Evolutionary conservation across 2,888 invertebrate species (phyloP).

Genomic region (Philonicus albiceps): DNA sequence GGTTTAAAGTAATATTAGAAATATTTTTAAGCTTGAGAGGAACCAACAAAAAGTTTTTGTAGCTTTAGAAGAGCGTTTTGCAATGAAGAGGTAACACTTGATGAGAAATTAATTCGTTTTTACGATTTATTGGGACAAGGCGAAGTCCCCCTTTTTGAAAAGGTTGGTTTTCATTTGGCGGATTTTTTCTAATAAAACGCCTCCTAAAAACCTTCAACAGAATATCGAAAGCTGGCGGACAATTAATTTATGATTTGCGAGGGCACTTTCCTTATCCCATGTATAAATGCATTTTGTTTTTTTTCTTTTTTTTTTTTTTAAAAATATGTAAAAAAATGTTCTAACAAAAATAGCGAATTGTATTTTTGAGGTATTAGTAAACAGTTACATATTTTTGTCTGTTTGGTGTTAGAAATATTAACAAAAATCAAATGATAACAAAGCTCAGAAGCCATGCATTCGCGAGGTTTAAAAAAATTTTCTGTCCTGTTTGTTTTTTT

Average conservation of each 20-base stretch:
- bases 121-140: slow-evolving; percentile 48
- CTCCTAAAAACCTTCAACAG: slow-evolving; percentile 11
- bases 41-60: not conserved
- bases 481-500: not conserved
- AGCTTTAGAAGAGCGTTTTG: slow-evolving; percentile 39
- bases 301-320: not conserved
- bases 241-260: slow-evolving; percentile 56
- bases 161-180: not conserved
- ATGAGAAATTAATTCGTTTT: not conserved
- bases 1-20: not conserved
- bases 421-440: slow-evolving; percentile 21
- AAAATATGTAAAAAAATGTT: not conserved
- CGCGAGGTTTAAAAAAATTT: slow-evolving; percentile 26
- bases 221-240: slow-evolving; percentile 24
- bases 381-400: not conserved
- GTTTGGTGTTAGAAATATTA: not conserved
- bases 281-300: slow-evolving; percentile 54
- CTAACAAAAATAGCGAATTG: not conserved
- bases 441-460: slow-evolving; percentile 45
- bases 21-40: not conserved
- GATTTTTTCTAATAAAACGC: not conserved
- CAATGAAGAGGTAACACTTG: not conserved
- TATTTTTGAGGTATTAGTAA: slow-evolving; percentile 8
- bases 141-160: slow-evolving; percentile 46
- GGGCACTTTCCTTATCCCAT: slow-evolving; percentile 83